Base-by-base conservation (phyloP, 2,797 vertebrate genomes). In the Lycodopsis pacificus region DNA sequence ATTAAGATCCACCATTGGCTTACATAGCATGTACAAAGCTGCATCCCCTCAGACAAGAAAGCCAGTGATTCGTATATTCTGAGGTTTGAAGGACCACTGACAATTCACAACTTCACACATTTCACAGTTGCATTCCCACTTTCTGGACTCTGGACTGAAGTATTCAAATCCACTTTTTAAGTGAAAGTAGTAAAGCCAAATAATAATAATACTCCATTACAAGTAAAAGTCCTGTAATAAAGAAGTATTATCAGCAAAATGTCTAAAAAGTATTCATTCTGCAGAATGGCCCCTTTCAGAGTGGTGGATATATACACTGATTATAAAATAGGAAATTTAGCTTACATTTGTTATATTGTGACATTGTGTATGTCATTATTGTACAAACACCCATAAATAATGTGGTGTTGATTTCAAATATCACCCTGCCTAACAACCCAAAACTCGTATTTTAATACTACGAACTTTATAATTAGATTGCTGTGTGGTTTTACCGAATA, bases 101-200 rank as follows among this genome's bases (percentile, higher is more conserved):
- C 82, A 49, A 81, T 83, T 84, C 80, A 80, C 77, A 76, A 44
- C 53, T 75, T 74, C 42, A 80, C 77, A 84, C 69, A 73, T 81
- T 85, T 85, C 66, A 81, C 70, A 19, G 63, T 62, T 69, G 4
- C 38, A 5, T 63, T 85, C 14, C 38, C 27, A 70, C 44, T 58
- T 71, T 76, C 54, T 81, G 62, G 17, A 30, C n/a, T 32, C 30
- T 32, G 30, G 30, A 32, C 30, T 32, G 11, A 76, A 46, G 48
- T 17, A 62, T 42, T 76, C 17, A 27, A 19, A 48, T 51, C 22
- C 14, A 61, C 68, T 42, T 53, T 17, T 25, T 34, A 5, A 65
- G 27, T 54, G 46, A 10, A 36, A 71, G 40, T 42, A 30, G 4
- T 48, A 63, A 67, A 19, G 36, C n/a, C 13, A 32, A 19, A 71